Evolutionary conservation across 2,888 invertebrate species (phyloP), one percentile per base, ranked within the genome.

Genomic region (Chrysolina americana): DNA sequence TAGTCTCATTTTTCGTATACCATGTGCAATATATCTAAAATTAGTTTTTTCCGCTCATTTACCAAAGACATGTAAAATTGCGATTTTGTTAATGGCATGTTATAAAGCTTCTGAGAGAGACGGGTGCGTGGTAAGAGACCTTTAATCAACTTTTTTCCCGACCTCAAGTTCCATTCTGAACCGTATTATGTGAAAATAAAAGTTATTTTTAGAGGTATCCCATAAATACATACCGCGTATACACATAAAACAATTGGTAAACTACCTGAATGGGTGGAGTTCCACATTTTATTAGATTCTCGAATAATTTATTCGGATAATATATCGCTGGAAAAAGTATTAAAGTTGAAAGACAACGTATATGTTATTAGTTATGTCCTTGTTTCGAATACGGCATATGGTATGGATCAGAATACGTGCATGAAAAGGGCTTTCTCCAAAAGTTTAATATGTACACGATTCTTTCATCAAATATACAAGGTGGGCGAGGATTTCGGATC

Each of bases 11-110:
- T 74, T 68, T 70, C 70, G 66, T 70, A 73, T 62, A 63, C 70
- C 62, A 66, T 74, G 66, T 72, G 70, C 70, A 74, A 74, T 74
- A 74, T 70, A 70, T 74, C 74, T 74, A 74, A 74, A 74, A 74
- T 74, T 74, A 74, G 74, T 70, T 66, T 74, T 74, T 69, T 64
- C 73, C 70, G 59, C 70, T 74, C 74, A 74, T 74, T 74, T 74
- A 66, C 70, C 65, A 70, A 71, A 69, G 68, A 75, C 75, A 75
- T 75, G 75, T 75, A 71, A 71, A 75, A 71, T 74, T 70, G 70
- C 74, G 71, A 75, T 71, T 71, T 75, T 75, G 71, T 71, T 75
- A 75, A 75, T 75, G 75, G 75, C 75, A 75, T 75, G 75, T 75
- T 68, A 68, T 71, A 71, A 68, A 75, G 71, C 71, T 74, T 74